phyloP scores from a whole-genome alignment of 2,113 vertebrate genomes.

The Sebastes schlegelii region DNA sequence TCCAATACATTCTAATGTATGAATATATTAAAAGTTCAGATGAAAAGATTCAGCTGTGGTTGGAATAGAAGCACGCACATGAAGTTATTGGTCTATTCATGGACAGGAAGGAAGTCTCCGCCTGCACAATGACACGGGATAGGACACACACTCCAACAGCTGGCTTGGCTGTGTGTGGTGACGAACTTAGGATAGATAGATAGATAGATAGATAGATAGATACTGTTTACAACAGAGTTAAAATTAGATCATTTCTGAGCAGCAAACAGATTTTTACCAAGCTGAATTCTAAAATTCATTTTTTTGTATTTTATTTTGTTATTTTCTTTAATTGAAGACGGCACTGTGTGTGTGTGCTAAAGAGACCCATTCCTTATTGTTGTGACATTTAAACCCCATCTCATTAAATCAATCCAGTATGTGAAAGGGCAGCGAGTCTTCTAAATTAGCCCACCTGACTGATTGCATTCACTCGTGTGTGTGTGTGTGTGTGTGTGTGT shows the following conservation, averaged over 20 bases:
- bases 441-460: neutral
- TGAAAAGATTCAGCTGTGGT: conserved; percentile 1
- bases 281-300: neutral
- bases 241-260: neutral
- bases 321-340: neutral
- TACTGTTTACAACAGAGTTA: no score
- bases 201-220: no score
- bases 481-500: neutral
- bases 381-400: conserved; percentile 11
- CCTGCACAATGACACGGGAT: neutral
- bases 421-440: neutral
- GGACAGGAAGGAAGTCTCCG: conserved; percentile 22
- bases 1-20: neutral
- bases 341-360: neutral
- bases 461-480: neutral
- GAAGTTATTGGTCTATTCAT: conserved; percentile 5
- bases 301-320: neutral
- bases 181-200: neutral
- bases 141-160: neutral
- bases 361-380: neutral
- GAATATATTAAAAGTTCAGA: neutral
- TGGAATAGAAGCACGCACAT: neutral
- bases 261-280: neutral
- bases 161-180: neutral
- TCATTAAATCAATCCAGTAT: neutral